Evolutionary conservation across 2,797 vertebrate species (phyloP).

Genomic region (Enteromius viviparus): DNA sequence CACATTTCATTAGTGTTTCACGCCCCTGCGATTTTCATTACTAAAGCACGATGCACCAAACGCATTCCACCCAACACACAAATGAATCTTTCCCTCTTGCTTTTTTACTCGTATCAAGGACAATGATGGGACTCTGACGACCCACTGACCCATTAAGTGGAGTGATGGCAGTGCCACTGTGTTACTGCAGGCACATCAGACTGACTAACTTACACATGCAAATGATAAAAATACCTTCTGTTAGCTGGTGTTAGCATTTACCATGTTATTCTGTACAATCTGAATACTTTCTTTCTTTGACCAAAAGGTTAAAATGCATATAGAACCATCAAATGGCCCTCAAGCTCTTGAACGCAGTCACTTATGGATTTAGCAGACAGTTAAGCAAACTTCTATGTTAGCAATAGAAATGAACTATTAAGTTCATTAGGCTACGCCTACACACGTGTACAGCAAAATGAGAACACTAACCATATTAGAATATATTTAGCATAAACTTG

Average conservation of each 20-base stretch:
- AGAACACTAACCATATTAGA: not conserved
- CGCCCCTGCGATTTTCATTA: constrained; percentile 53
- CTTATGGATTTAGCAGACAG: not conserved
- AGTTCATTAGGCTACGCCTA: not conserved
- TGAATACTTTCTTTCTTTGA: not conserved
- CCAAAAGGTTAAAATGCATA: not conserved
- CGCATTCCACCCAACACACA: constrained; percentile 37
- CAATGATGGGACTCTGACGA: constrained; percentile 58
- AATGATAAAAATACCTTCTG: not conserved
- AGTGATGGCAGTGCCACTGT: constrained; percentile 56
- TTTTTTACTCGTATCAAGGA: constrained; percentile 49
- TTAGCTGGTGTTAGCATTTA: not conserved
- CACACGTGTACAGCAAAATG: not conserved
- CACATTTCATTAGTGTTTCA: constrained; percentile 59
- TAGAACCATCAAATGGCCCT: not conserved
- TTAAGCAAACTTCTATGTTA: constrained; percentile 1
- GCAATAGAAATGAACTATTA: not conserved
- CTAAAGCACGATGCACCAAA: constrained; percentile 57
- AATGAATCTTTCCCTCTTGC: constrained; percentile 28
- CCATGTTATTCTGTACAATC: not conserved
- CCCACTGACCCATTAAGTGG: constrained; percentile 61
- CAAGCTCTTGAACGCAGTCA: not conserved
- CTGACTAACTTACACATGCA: not conserved
- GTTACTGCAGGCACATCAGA: constrained; percentile 51
- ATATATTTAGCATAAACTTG: not conserved